Evolutionary conservation across 2,888 invertebrate species (phyloP).

Genomic region (Drosophila tanythrix): DNA sequence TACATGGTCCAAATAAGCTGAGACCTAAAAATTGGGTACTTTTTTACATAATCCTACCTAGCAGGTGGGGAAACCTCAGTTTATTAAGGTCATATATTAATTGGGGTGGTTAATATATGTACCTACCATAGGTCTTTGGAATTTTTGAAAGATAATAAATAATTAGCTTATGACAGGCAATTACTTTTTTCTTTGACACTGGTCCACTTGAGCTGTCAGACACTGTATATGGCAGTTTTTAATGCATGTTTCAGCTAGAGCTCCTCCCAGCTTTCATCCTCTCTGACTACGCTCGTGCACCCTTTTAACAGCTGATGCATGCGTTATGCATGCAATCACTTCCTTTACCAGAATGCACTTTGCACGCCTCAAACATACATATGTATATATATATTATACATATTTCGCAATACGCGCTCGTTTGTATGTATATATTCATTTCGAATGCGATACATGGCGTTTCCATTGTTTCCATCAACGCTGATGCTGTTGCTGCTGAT

Average conservation of each 20-base stretch:
- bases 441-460: constrained; percentile 63
- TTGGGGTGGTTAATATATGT: too few relatives aligned
- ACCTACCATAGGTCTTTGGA: too few relatives aligned
- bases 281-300: background rate
- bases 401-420: background rate
- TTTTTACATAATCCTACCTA: too few relatives aligned
- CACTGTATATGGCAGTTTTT: background rate
- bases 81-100: too few relatives aligned
- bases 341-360: constrained; percentile 51
- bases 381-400: constrained; percentile 6
- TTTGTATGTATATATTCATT: constrained; percentile 28
- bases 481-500: constrained; percentile 55
- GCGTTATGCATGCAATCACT: constrained; percentile 55
- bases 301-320: constrained; percentile 47
- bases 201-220: too few relatives aligned
- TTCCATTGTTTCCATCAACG: constrained; percentile 76
- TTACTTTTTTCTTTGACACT: too few relatives aligned
- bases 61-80: too few relatives aligned
- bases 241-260: background rate
- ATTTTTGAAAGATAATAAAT: too few relatives aligned
- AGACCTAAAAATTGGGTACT: too few relatives aligned
- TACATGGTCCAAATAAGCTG: too few relatives aligned
- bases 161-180: too few relatives aligned
- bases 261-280: background rate
- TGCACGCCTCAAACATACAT: constrained; percentile 36